A percentile compares a stretch with the other conserved stretches of the same genome.
Evolutionary conservation across 2,888 invertebrate genomes (phyloP).

Genomic region (Macrophya annulata): DNA sequence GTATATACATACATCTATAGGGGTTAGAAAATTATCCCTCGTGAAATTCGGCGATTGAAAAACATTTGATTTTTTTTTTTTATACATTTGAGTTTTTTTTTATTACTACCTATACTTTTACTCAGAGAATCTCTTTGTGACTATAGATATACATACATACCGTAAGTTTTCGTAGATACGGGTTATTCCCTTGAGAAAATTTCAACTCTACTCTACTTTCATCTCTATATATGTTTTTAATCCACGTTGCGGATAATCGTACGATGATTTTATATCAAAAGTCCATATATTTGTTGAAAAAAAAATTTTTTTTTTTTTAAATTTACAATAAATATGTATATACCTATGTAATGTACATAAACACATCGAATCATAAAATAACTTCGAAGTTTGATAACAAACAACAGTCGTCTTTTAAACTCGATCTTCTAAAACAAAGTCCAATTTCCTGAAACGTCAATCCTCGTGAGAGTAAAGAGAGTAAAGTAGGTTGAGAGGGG

Average conservation of each 20-base stretch:
- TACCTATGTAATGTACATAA: no score
- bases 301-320: no score
- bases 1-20: background rate
- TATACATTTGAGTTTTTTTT: background rate
- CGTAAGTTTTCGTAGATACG: no score
- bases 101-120: background rate
- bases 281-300: no score
- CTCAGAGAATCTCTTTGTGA: background rate
- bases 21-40: background rate
- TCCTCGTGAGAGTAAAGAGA: background rate
- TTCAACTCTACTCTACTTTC: no score
- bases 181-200: no score
- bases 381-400: no score
- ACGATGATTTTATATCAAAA: conserved; percentile 13
- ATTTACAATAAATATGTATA: no score
- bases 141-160: background rate
- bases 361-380: no score
- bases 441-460: conserved; percentile 51
- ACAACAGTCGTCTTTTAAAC: background rate
- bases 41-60: conserved; percentile 24
- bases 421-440: conserved; percentile 39
- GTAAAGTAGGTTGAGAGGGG: background rate
- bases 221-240: no score
- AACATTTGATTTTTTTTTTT: background rate
- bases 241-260: background rate